These are phyloP conservation scores for Sorex maritimensis DNA, from an alignment of 2,797 vertebrate genomes.

Conservation along the genomic window DNA sequence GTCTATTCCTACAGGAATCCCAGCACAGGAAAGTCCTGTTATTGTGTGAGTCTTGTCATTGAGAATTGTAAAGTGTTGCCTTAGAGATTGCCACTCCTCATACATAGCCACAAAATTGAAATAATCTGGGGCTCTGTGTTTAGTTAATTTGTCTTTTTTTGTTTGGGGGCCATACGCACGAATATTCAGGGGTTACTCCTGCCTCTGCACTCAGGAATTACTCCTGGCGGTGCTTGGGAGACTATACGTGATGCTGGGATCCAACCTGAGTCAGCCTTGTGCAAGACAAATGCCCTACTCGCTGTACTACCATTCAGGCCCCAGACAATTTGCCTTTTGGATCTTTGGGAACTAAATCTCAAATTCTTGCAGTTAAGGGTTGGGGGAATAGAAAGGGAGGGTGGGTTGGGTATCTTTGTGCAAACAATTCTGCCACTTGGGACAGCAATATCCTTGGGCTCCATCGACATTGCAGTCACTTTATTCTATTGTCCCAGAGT, in stretches of 20 bases:
- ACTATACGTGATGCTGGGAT: too few relatives aligned
- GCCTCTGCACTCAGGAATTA: too few relatives aligned
- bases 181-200: too few relatives aligned
- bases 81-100: slow-evolving; percentile 36
- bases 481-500: slow-evolving; percentile 16
- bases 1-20: too few relatives aligned
- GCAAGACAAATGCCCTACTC: too few relatives aligned
- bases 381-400: not conserved
- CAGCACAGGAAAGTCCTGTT: slow-evolving; percentile 35
- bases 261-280: too few relatives aligned
- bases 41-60: slow-evolving; percentile 37
- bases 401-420: not conserved
- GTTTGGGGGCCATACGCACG: too few relatives aligned
- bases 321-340: not conserved
- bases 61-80: slow-evolving; percentile 50
- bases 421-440: slow-evolving; percentile 59
- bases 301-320: too few relatives aligned
- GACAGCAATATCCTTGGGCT: not conserved
- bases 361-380: slow-evolving; percentile 2
- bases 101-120: slow-evolving; percentile 47
- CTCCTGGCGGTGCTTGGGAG: too few relatives aligned
- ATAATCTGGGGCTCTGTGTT: slow-evolving; percentile 53
- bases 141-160: slow-evolving; percentile 6
- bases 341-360: slow-evolving; percentile 40
- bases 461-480: slow-evolving; percentile 26